A percentile compares a stretch with the other conserved stretches of the same genome.
Evolutionary conservation across 2,797 vertebrate genomes (phyloP).

Genomic region (Myotis vivesi): DNA sequence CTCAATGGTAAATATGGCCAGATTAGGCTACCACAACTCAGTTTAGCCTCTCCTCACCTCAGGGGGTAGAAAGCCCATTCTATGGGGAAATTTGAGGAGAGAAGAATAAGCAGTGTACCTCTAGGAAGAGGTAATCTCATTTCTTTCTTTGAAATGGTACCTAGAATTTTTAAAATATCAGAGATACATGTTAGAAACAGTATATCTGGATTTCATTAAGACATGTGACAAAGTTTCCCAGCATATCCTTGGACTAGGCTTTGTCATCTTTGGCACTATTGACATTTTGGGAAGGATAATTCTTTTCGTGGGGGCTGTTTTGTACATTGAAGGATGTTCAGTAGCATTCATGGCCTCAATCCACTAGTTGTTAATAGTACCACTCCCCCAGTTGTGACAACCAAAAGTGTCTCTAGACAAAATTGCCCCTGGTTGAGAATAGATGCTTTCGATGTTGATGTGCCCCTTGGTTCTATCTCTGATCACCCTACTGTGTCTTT

Average conservation of each 20-base stretch:
- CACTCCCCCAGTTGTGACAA: background rate
- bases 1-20: background rate
- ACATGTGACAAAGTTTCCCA: background rate
- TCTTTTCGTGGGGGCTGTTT: background rate
- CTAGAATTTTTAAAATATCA: background rate
- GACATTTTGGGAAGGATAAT: background rate
- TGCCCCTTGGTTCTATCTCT: background rate
- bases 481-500: background rate
- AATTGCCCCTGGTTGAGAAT: background rate
- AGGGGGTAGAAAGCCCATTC: background rate
- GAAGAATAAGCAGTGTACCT: background rate
- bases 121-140: background rate
- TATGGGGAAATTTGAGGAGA: background rate
- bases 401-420: background rate
- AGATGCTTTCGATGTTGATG: background rate
- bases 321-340: background rate
- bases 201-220: background rate
- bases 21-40: background rate
- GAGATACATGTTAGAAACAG: background rate
- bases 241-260: background rate
- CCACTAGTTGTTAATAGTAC: background rate
- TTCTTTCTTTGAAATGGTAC: constrained; percentile 14
- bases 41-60: background rate
- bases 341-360: background rate
- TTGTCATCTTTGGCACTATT: background rate